phyloP scores from a whole-genome alignment of 2,113 vertebrate genomes.

The Panurus biarmicus region DNA sequence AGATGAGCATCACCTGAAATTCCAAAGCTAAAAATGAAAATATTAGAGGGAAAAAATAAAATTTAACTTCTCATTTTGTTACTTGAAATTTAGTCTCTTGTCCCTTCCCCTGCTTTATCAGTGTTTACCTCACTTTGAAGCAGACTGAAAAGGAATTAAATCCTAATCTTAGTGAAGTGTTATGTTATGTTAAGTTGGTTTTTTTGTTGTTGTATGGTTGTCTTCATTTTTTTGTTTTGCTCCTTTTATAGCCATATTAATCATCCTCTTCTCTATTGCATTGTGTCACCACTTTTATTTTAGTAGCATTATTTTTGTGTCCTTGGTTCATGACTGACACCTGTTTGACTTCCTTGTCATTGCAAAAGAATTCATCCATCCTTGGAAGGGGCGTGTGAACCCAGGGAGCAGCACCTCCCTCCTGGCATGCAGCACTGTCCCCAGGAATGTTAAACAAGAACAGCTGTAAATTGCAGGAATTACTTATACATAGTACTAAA shows the following conservation, averaged over 20 bases:
- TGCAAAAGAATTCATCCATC: background rate
- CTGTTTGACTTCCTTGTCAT: conserved; percentile 18
- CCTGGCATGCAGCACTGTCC: background rate
- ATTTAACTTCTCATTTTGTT: background rate
- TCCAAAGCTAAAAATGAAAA: background rate
- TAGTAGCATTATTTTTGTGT: conserved; percentile 22
- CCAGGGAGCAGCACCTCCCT: background rate
- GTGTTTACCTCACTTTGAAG: conserved; percentile 49
- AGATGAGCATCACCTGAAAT: background rate
- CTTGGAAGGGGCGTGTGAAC: background rate
- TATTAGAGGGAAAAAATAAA: background rate
- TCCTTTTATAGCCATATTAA: conserved; percentile 45
- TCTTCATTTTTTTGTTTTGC: conserved; percentile 39
- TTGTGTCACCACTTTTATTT: conserved; percentile 28
- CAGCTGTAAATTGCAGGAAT: background rate
- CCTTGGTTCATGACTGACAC: conserved; percentile 39
- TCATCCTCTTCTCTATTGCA: conserved; percentile 33
- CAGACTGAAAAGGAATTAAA: conserved; percentile 75
- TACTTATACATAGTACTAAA: background rate
- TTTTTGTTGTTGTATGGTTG: conserved; percentile 7
- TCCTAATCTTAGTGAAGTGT: conserved; percentile 35
- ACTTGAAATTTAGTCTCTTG: background rate
- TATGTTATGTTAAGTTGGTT: conserved; percentile 26
- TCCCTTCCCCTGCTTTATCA: background rate
- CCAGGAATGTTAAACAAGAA: background rate